phyloP scores from a whole-genome alignment of 2,888 invertebrate genomes.

The Erebia aethiops region DNA sequence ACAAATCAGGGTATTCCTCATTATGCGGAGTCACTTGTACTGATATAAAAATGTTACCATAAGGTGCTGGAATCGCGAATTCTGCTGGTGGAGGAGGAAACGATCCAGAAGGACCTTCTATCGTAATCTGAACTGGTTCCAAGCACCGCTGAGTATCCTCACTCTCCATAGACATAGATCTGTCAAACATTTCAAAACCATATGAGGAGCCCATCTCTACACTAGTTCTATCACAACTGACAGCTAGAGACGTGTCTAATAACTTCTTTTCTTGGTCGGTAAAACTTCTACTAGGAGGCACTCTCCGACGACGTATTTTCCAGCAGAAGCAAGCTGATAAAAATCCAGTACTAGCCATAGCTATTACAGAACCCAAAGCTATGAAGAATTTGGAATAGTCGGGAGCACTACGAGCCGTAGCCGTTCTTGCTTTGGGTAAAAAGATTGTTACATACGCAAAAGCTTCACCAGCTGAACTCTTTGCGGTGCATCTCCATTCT shows the following conservation, averaged over 20 bases:
- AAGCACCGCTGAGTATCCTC: constrained; percentile 73
- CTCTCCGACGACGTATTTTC: constrained; percentile 89
- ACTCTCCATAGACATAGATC: constrained; percentile 77
- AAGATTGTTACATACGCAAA: constrained; percentile 84
- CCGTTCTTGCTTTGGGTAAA: constrained; percentile 85
- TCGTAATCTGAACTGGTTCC: constrained; percentile 84
- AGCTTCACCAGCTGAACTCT: constrained; percentile 85
- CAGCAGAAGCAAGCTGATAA: constrained; percentile 75
- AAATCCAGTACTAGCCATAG: constrained; percentile 85
- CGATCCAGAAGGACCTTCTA: constrained; percentile 76
- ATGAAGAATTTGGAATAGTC: constrained; percentile 88
- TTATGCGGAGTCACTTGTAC: constrained; percentile 88
- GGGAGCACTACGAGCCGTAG: constrained; percentile 89
- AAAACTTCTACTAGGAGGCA: constrained; percentile 86
- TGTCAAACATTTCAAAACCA: constrained; percentile 79
- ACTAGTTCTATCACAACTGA: constrained; percentile 86
- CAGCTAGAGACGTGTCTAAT: constrained; percentile 87
- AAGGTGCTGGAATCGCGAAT: constrained; percentile 76
- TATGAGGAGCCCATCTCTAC: constrained; percentile 83
- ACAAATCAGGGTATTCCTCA: constrained; percentile 90
- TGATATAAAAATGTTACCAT: constrained; percentile 92
- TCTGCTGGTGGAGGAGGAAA: constrained; percentile 77
- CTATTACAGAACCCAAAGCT: constrained; percentile 87
- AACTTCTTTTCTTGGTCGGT: constrained; percentile 95
- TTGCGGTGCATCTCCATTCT: constrained; percentile 91